Base-by-base conservation (phyloP, 2,888 invertebrate species). In the Syrista parreyssii region DNA sequence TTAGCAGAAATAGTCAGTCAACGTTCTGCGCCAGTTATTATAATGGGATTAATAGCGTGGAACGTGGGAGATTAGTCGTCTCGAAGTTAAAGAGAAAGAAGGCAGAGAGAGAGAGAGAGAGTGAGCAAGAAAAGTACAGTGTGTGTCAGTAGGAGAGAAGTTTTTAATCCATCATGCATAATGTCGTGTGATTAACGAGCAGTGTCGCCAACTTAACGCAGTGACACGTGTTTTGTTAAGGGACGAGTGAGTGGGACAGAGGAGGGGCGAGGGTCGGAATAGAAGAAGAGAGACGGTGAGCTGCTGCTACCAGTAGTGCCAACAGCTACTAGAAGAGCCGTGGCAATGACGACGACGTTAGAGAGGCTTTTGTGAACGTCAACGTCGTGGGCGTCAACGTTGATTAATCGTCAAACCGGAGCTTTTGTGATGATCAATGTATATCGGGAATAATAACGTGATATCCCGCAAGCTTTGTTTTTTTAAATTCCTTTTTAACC, bases 151-250 rank as follows among this genome's bases (percentile, higher is more conserved):
- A 68, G 75, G 15, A 11, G 69, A 30, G 31, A 32, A 69, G 3
- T 68, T 82, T 84, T 84, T 84, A 84, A 85, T 85, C 84, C 82
- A 85, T 85, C 85, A 84, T 78, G 75, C 75, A 76, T 80, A 81
- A 81, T 82, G 75, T 76, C 74, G 68, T 71, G 78, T 84, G 85
- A 85, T 84, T 85, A 85, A 85, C 81, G 84, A 84, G 82, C 80
- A 73, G 36, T 73, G 78, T 76, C 75, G 73, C 72, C 79, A 78
- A 79, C 77, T 81, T 79, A 80, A 78, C 79, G 77, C 80, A 74
- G 74, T 79, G 82, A 82, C 78, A 78, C 78, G 78, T 78, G 78
- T 78, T 78, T 78, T 78, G 78, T 78, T 34, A 71, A 68, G n/a
- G 71, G 75, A 73, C 15, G 15, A 40, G 6, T n/a, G n/a, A n/a